Percentiles rank a stretch among this genome's conserved stretches.
These are phyloP conservation scores for Rosalia funebris DNA, from an alignment of 2,888 invertebrate genomes.

Conservation along the genomic window DNA sequence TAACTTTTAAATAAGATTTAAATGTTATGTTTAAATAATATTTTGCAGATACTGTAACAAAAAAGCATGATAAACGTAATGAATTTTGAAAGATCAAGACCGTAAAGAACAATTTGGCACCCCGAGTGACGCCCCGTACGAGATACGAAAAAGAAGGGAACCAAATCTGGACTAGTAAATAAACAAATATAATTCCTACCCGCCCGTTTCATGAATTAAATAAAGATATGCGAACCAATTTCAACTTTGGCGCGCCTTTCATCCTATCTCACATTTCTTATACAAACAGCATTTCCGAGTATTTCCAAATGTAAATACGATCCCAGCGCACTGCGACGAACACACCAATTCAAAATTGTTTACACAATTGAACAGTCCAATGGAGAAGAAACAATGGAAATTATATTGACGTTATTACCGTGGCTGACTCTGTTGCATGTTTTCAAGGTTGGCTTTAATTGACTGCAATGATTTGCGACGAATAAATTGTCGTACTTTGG, in stretches of 20 bases:
- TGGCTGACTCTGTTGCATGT: background rate
- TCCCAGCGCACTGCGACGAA: constrained; percentile 19
- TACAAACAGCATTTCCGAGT: constrained; percentile 33
- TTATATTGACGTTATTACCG: constrained; percentile 4
- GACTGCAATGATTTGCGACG: constrained; percentile 6
- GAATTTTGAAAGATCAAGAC: too few species aligned
- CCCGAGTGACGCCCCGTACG: too few species aligned
- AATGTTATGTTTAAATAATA: too few species aligned
- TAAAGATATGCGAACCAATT: constrained; percentile 37
- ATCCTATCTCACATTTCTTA: constrained; percentile 35
- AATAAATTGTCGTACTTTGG: background rate
- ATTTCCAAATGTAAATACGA: constrained; percentile 34
- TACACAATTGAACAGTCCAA: constrained; percentile 34
- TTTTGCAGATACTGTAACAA: too few species aligned
- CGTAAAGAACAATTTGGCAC: too few species aligned
- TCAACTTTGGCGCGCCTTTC: constrained; percentile 27
- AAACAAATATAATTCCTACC: constrained; percentile 17
- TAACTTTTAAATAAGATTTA: too few species aligned
- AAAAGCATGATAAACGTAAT: too few species aligned
- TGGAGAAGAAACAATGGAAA: constrained; percentile 15
- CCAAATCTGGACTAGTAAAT: background rate
- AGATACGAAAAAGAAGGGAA: constrained; percentile 1
- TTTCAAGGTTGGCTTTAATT: constrained; percentile 1
- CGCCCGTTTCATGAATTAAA: constrained; percentile 19
- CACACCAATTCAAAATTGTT: constrained; percentile 34